Base-by-base conservation (phyloP, 2,888 invertebrate genomes). In the Erannis defoliaria region DNA sequence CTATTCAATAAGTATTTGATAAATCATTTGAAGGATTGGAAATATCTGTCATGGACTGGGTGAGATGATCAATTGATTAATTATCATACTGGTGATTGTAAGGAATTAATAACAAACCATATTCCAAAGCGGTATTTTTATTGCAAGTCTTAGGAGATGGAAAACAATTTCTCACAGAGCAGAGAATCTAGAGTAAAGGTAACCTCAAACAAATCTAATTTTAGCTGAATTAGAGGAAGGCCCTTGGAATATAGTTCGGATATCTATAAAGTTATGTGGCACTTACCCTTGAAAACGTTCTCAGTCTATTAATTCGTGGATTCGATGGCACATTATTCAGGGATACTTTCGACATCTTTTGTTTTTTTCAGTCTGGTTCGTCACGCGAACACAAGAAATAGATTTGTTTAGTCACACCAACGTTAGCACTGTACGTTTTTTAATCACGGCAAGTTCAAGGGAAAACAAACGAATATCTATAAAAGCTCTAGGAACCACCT, bases 221-320 rank as follows among this genome's bases (percentile, higher is more conserved):
- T 71, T 75, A 76, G 74, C 64, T 14, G 46, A 72, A 76, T 68
- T 55, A 62, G 66, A 57, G 50, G 54, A 57, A 60, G 64, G 71
- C 62, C 72, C 66, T 71, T 64, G 59, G 55, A 31, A 31, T 53
- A 54, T 58, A 55, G 45, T 60, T 62, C 21, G 10, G 55, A 58
- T 42, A 53, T 58, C 42, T 59, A 48, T 45, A 64, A 53, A 50
- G 56, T 62, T 64, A 70, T 55, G 64, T 55, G 55, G 48, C 53
- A 67, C 93, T 90, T 79, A 92, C 93, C 86, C 92, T 89, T 66
- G 91, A 93, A 85, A 82, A 88, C 51, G 92, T 93, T 80, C 92
- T 82, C 65, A 92, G 80, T 55, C 93, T 88, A 76, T 77, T 89
- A 64, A 93, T 90, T 68, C 92, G 83, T 70, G 92, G 92, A 73